Evolutionary conservation across 2,888 invertebrate species (phyloP).

Genomic region (Sphaerophoria rueppellii): DNA sequence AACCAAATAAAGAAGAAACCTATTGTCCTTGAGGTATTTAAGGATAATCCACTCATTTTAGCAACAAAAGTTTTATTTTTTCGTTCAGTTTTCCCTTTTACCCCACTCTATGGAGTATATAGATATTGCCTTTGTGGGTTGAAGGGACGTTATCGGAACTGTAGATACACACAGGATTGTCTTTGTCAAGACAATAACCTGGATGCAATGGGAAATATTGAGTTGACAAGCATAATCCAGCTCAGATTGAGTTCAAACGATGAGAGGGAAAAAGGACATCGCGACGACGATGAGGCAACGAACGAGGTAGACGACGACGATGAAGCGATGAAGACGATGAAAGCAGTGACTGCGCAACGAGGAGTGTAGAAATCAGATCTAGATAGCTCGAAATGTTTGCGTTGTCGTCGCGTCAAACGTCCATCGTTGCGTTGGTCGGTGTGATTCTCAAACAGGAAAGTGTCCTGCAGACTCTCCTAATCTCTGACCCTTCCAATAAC

Average conservation of each 20-base stretch:
- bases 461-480: constrained; percentile 63
- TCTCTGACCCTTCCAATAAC: constrained; percentile 68
- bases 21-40: constrained; percentile 65
- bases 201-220: constrained; percentile 54
- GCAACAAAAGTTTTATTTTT: constrained; percentile 45
- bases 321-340: constrained; percentile 14
- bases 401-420: neutral
- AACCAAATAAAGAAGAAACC: constrained; percentile 50
- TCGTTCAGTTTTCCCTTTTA: neutral
- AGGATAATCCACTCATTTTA: constrained; percentile 65
- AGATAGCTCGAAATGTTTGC: constrained; percentile 19
- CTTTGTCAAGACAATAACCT: constrained; percentile 34
- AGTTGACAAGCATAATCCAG: constrained; percentile 71
- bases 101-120: neutral
- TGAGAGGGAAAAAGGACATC: constrained; percentile 42
- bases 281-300: neutral
- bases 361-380: constrained; percentile 49
- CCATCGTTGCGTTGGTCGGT: constrained; percentile 1
- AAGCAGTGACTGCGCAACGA: constrained; percentile 14
- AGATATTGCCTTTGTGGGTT: neutral
- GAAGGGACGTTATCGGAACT: neutral
- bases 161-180: constrained; percentile 18
- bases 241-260: constrained; percentile 66
- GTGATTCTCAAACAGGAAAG: constrained; percentile 35
- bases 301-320: neutral